phyloP scores from a whole-genome alignment of 2,888 invertebrate species.

The Gisinianus flammeolus region DNA sequence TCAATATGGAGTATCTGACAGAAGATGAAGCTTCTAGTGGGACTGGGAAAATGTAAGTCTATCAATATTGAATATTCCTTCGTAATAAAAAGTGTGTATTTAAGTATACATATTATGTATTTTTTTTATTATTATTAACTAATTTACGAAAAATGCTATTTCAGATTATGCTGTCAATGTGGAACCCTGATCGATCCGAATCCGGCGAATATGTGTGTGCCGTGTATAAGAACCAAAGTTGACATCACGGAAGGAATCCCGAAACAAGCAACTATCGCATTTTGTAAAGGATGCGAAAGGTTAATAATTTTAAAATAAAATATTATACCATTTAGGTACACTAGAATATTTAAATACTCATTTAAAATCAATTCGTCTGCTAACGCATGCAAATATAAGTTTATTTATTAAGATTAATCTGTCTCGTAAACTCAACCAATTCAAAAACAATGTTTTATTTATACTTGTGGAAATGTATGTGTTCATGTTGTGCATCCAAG shows the following conservation, averaged over 20 bases:
- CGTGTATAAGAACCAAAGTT: slow-evolving; percentile 85
- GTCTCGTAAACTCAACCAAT: too few relatives aligned
- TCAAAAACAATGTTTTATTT: neutral
- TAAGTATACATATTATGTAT: neutral
- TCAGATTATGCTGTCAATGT: slow-evolving; percentile 91
- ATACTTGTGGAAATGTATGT: neutral
- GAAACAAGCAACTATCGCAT: slow-evolving; percentile 87
- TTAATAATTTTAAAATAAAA: too few relatives aligned
- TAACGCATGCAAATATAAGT: too few relatives aligned
- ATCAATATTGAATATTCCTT: neutral
- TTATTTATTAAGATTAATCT: too few relatives aligned
- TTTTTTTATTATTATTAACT: slow-evolving; percentile 20
- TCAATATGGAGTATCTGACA: neutral
- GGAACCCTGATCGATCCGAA: slow-evolving; percentile 91
- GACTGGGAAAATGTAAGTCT: slow-evolving; percentile 43
- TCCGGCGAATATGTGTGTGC: slow-evolving; percentile 96
- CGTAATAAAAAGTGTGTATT: neutral
- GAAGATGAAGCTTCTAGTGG: neutral
- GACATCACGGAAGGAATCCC: slow-evolving; percentile 97
- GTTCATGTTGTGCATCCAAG: neutral
- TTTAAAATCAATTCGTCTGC: neutral
- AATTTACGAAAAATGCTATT: too few relatives aligned
- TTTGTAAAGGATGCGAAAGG: slow-evolving; percentile 93
- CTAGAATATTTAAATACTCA: slow-evolving; percentile 37
- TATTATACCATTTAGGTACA: too few relatives aligned